phyloP scores from a whole-genome alignment of 2,888 invertebrate genomes.

The Campoplex nolae region DNA sequence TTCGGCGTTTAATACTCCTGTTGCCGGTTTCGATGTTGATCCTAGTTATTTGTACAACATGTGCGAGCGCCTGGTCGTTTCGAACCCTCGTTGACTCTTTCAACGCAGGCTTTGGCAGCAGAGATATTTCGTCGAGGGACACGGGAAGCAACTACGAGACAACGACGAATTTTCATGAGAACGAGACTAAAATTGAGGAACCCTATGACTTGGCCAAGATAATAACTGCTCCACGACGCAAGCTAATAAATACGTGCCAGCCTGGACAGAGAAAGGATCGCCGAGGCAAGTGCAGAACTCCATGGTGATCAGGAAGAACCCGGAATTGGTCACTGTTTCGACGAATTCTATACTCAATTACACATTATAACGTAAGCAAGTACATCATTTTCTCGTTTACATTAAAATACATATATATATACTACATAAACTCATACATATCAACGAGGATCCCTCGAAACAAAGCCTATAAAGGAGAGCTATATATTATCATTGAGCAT shows the following conservation, averaged over 20 bases:
- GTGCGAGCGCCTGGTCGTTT: slow-evolving; percentile 57
- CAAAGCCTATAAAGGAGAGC: not conserved
- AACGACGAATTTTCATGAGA: not conserved
- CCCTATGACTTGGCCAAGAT: slow-evolving; percentile 69
- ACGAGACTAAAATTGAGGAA: not conserved
- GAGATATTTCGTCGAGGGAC: not conserved
- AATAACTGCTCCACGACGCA: slow-evolving; percentile 74
- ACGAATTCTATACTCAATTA: slow-evolving; percentile 1
- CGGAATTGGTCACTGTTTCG: not conserved
- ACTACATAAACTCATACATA: not conserved
- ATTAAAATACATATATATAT: not conserved
- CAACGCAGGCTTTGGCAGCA: not conserved
- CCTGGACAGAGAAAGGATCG: slow-evolving; percentile 75
- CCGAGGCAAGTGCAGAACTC: slow-evolving; percentile 76
- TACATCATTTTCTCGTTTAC: slow-evolving; percentile 4
- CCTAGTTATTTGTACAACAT: slow-evolving; percentile 48
- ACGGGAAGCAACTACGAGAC: not conserved
- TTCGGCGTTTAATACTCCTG: slow-evolving; percentile 33
- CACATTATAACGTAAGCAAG: not conserved
- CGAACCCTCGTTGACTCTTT: slow-evolving; percentile 51
- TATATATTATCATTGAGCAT: not conserved
- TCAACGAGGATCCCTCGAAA: not conserved
- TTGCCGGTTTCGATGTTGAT: slow-evolving; percentile 50
- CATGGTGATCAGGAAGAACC: slow-evolving; percentile 68
- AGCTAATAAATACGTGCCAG: slow-evolving; percentile 68